Evolutionary conservation across 2,888 invertebrate genomes (phyloP).

Genomic region (Myathropa florea): DNA sequence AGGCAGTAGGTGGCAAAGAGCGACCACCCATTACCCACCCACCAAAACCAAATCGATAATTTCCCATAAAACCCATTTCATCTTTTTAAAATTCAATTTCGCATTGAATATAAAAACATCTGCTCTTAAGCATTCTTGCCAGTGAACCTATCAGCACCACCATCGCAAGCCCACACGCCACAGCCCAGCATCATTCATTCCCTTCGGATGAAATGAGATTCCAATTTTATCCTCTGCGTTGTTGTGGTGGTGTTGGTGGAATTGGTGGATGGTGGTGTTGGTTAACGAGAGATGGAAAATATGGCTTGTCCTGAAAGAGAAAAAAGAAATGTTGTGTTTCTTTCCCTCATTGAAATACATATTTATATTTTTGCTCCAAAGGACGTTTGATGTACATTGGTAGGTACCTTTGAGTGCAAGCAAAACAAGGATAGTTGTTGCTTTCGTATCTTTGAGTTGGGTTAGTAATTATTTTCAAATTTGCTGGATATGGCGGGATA

Average conservation of each 20-base stretch:
- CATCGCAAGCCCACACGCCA: not conserved
- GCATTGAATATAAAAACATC: conserved; percentile 55
- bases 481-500: not conserved
- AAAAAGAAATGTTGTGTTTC: conserved; percentile 18
- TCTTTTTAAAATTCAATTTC: conserved; percentile 61
- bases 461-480: conserved; percentile 38
- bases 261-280: not conserved
- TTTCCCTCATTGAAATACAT: conserved; percentile 12
- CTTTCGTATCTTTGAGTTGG: conserved; percentile 23
- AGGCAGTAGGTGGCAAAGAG: not conserved
- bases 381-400: conserved; percentile 21
- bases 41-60: conserved; percentile 43
- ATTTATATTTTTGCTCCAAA: conserved; percentile 21
- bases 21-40: not conserved
- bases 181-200: conserved; percentile 26
- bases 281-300: not conserved
- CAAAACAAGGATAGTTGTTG: conserved; percentile 10
- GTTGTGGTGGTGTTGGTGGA: conserved; percentile 25
- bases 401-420: conserved; percentile 21
- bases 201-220: conserved; percentile 54
- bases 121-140: conserved; percentile 41
- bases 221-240: conserved; percentile 43
- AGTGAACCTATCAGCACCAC: conserved; percentile 25
- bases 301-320: conserved; percentile 14
- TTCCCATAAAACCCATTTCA: conserved; percentile 46